Evolutionary conservation across 1,140 invertebrate genomes (phyloP), one percentile per base, ranked within the genome.

Genomic region (Nymphalis io): DNA sequence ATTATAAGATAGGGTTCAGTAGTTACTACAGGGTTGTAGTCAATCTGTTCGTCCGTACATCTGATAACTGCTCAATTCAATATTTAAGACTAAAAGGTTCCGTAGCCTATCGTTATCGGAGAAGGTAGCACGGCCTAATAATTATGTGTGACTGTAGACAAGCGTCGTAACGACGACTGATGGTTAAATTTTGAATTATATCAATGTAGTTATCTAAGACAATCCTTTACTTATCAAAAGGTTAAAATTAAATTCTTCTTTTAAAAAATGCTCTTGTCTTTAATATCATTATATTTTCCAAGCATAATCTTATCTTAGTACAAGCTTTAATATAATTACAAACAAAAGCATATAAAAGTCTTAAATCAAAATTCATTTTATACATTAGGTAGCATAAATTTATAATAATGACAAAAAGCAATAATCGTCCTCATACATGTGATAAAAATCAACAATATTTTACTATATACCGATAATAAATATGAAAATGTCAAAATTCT

Each of bases 51-150:
- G 83, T 88, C 86, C 86, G 85, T 88, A 83, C 82, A 83, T 84
- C 84, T 86, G 74, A 78, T 79, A 82, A 86, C 80, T 90, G 88
- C 88, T 90, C 88, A 90, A 90, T 89, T 89, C 80, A 87, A 82
- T 84, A 76, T 80, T 63, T 86, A 87, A 88, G 85, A 85, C 79
- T 84, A 84, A 73, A 76, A 71, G 77, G 79, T 78, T 81, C 79
- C 68, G 68, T 75, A 80, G 73, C 72, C 78, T 80, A 70, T 79
- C 77, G 74, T 78, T 70, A 79, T 80, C 69, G 78, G 78, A 80
- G 67, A 79, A 78, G 78, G 62, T 60, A 78, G 81, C 80, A 80
- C 82, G 87, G 87, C 87, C 87, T 89, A 89, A 86, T 80, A 55
- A 55, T 55, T 55, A 72, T 81, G 75, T 78, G 75, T 72, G 69